Evolutionary conservation across 2,113 vertebrate genomes (phyloP).

Genomic region (Platichthys flesus): DNA sequence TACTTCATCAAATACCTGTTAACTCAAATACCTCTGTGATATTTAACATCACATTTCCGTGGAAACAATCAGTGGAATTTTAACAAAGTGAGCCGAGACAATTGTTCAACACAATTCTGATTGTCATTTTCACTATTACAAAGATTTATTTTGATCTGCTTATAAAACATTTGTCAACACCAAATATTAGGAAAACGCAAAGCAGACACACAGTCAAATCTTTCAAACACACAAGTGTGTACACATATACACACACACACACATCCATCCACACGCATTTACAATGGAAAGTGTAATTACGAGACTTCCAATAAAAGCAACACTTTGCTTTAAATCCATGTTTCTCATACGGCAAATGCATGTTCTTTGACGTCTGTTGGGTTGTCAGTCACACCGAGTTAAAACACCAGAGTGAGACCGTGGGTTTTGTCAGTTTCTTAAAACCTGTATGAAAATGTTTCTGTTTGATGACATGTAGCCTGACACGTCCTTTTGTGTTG

Average conservation of each 20-base stretch:
- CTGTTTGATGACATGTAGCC: slow-evolving; percentile 15
- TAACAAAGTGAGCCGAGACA: neutral
- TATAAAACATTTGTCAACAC: slow-evolving; percentile 49
- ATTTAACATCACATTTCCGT: too few relatives aligned
- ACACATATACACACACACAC: neutral
- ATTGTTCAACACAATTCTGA: neutral
- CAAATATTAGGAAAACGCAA: slow-evolving; percentile 51
- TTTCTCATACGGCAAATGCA: slow-evolving; percentile 30
- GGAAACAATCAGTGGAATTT: neutral
- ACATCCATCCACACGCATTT: neutral
- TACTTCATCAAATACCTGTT: too few relatives aligned
- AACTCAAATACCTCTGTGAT: too few relatives aligned
- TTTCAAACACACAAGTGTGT: slow-evolving; percentile 9
- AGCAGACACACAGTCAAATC: slow-evolving; percentile 14
- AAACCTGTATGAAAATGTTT: slow-evolving; percentile 42
- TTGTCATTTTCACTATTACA: slow-evolving; percentile 32
- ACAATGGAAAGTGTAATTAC: slow-evolving; percentile 36
- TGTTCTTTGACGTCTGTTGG: slow-evolving; percentile 5
- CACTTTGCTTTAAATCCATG: slow-evolving; percentile 17
- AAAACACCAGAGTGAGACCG: slow-evolving; percentile 35
- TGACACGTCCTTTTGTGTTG: slow-evolving; percentile 12
- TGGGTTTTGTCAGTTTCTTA: slow-evolving; percentile 31
- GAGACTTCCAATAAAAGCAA: slow-evolving; percentile 34
- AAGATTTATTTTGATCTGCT: slow-evolving; percentile 54
- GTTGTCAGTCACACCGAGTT: slow-evolving; percentile 15